Evolutionary conservation across 2,888 invertebrate genomes (phyloP).

Genomic region (Latrodectus elegans): DNA sequence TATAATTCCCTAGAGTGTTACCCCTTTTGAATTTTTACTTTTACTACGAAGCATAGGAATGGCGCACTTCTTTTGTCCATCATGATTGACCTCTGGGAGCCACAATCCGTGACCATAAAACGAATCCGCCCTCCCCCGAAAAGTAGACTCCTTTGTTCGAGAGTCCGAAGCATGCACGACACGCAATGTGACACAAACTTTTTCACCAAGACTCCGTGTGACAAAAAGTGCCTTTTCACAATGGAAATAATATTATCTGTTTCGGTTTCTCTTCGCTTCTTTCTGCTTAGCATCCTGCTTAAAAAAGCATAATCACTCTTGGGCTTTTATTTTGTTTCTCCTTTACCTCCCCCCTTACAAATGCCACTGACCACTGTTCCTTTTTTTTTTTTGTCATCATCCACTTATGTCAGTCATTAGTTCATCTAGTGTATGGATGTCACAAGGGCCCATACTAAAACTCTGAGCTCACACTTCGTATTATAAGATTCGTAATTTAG

Average conservation of each 20-base stretch:
- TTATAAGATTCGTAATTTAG: background rate
- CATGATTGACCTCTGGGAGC: conserved; percentile 47
- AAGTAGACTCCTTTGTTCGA: conserved; percentile 50
- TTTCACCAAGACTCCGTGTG: conserved; percentile 20
- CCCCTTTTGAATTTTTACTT: background rate
- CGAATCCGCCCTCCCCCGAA: conserved; percentile 27
- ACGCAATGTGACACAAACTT: conserved; percentile 42
- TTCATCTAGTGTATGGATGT: background rate
- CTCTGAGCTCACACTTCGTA: background rate
- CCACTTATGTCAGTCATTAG: background rate
- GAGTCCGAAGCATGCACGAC: conserved; percentile 52
- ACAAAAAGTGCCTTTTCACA: conserved; percentile 25
- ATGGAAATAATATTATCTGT: conserved; percentile 33
- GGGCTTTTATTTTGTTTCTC: conserved; percentile 9
- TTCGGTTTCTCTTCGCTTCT: conserved; percentile 12
- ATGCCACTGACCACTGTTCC: conserved; percentile 31
- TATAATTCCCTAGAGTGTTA: background rate
- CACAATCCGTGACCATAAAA: conserved; percentile 29
- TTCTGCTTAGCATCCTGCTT: conserved; percentile 52
- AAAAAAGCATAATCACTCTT: conserved; percentile 37
- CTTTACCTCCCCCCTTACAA: background rate
- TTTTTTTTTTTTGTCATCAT: conserved; percentile 10
- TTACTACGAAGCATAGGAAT: background rate
- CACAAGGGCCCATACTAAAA: no score
- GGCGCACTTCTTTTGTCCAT: conserved; percentile 7